These are phyloP conservation scores for Amblyopsis hoosieri DNA, from an alignment of 2,797 vertebrate species.

Conservation along the genomic window DNA sequence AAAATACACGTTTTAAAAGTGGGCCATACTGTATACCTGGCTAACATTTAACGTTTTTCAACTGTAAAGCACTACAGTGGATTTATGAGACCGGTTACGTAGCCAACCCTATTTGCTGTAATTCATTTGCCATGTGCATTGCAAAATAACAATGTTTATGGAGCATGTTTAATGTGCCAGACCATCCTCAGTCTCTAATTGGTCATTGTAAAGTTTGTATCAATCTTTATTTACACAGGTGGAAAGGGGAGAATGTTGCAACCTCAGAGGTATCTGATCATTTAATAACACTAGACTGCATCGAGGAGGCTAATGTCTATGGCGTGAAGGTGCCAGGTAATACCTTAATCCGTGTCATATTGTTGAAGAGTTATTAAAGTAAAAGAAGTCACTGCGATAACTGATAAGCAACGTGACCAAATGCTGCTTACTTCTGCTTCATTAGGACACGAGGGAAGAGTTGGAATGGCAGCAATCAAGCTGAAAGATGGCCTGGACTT, in stretches of 20 bases:
- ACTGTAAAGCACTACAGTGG: too few species aligned
- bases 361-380: background rate
- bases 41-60: too few species aligned
- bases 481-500: slow-evolving; percentile 80
- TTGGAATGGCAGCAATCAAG: slow-evolving; percentile 85
- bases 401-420: background rate
- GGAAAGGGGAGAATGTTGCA: slow-evolving; percentile 94
- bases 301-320: slow-evolving; percentile 87
- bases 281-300: slow-evolving; percentile 77
- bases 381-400: background rate
- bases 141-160: too few species aligned
- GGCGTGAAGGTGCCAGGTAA: slow-evolving; percentile 89
- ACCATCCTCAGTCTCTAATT: too few species aligned
- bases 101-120: too few species aligned
- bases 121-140: too few species aligned
- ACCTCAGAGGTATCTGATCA: slow-evolving; percentile 87
- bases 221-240: slow-evolving; percentile 66
- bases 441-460: slow-evolving; percentile 85
- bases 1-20: too few species aligned
- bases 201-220: too few species aligned
- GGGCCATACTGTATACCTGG: too few species aligned
- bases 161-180: too few species aligned
- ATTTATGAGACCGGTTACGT: too few species aligned
- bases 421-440: background rate
- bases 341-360: background rate